These are phyloP conservation scores for Bombus polaris DNA, from an alignment of 1,140 invertebrate species.

Conservation along the genomic window DNA sequence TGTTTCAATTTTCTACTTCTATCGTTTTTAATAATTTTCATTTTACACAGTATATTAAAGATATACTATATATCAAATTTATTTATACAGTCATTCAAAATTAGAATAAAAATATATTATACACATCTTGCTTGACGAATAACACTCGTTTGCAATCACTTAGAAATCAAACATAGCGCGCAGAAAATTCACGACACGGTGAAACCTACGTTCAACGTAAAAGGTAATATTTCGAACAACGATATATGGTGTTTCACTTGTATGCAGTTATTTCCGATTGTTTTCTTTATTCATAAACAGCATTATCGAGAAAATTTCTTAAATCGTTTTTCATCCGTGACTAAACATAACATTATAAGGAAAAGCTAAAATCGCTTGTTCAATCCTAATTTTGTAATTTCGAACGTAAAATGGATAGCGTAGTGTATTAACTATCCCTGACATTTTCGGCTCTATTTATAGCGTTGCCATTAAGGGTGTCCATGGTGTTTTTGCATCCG, in stretches of 20 bases:
- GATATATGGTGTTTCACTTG: background rate
- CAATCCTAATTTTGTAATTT: background rate
- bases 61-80: background rate
- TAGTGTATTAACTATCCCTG: background rate
- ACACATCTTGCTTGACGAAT: background rate
- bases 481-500: background rate
- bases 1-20: background rate
- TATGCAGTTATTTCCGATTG: background rate
- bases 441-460: constrained; percentile 31
- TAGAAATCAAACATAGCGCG: background rate
- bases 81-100: background rate
- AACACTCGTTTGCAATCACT: background rate
- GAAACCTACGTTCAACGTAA: background rate
- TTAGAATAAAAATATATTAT: background rate
- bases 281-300: background rate
- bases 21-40: background rate
- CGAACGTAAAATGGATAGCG: background rate
- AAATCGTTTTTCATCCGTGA: background rate
- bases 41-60: no score
- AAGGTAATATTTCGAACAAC: background rate
- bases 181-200: background rate
- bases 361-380: background rate
- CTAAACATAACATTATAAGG: background rate
- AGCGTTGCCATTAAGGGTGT: background rate
- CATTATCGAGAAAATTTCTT: background rate